Conservation (phyloP, 2,888 invertebrate species). For the Limnephilus auricula region DNA sequence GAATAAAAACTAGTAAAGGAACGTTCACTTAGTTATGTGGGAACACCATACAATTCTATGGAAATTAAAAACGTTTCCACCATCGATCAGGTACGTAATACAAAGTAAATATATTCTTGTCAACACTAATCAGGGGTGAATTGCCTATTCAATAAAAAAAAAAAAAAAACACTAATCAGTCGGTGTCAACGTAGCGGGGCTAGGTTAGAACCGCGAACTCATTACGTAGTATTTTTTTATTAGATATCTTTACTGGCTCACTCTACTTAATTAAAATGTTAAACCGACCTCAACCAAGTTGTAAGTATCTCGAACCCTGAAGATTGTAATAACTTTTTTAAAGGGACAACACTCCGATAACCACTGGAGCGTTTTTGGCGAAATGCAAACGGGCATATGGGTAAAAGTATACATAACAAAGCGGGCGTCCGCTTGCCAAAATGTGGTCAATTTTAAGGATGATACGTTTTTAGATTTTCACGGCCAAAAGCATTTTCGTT, state of each 20-base stretch:
- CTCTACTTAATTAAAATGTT: constrained; percentile 37
- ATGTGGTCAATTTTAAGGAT: too few species aligned
- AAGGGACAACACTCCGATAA: not conserved
- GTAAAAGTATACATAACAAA: too few species aligned
- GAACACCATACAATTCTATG: not conserved
- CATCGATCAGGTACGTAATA: not conserved
- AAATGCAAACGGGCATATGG: too few species aligned
- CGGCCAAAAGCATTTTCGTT: too few species aligned
- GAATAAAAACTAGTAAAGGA: not conserved
- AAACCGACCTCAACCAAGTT: not conserved
- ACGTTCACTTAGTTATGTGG: not conserved
- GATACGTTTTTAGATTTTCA: too few species aligned
- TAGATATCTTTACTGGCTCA: not conserved
- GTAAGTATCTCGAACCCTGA: not conserved
- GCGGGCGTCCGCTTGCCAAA: too few species aligned
- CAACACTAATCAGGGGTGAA: constrained; percentile 28
- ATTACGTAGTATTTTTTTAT: not conserved
- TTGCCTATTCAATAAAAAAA: too few species aligned
- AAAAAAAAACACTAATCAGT: constrained; percentile 24
- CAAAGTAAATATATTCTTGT: constrained; percentile 9
- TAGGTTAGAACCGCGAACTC: not conserved
- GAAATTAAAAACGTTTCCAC: not conserved
- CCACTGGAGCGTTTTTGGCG: too few species aligned
- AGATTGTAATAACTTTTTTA: not conserved
- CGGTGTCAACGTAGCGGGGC: not conserved